phyloP scores from a whole-genome alignment of 2,888 invertebrate species.

The Mimas tiliae region DNA sequence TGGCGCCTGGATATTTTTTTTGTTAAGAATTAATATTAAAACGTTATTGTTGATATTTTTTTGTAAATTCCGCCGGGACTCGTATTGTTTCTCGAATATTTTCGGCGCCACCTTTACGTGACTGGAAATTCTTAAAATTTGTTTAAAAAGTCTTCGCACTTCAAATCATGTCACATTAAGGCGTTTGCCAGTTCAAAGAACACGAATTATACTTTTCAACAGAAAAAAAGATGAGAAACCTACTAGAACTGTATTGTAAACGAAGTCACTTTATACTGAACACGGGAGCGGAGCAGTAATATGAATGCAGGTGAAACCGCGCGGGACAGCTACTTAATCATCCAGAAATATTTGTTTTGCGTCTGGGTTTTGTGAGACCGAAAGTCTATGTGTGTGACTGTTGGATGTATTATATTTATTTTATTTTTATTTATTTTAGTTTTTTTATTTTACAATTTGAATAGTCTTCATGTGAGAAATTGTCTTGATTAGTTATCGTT shows the following conservation, averaged over 20 bases:
- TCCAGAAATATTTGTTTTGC: no score
- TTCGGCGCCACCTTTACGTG: conserved; percentile 61
- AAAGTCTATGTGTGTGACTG: no score
- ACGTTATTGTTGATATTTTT: conserved; percentile 58
- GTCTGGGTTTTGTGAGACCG: no score
- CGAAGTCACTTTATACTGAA: no score
- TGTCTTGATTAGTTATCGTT: not conserved
- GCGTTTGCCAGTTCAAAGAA: not conserved
- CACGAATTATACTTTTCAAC: not conserved
- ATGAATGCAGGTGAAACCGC: no score
- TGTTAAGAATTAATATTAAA: conserved; percentile 53
- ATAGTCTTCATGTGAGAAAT: not conserved
- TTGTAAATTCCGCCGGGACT: conserved; percentile 64
- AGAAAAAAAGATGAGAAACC: not conserved
- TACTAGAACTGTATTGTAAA: no score
- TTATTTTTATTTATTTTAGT: no score
- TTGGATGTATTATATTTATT: no score
- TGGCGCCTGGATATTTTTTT: conserved; percentile 47
- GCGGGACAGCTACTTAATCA: no score
- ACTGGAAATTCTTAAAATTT: conserved; percentile 33
- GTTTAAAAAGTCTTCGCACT: conserved; percentile 4
- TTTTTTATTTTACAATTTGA: no score
- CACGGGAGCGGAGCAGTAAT: no score
- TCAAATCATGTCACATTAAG: not conserved
- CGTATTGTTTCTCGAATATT: conserved; percentile 47